Conservation (phyloP, 2,113 vertebrate genomes). For the Silurus meridionalis region DNA sequence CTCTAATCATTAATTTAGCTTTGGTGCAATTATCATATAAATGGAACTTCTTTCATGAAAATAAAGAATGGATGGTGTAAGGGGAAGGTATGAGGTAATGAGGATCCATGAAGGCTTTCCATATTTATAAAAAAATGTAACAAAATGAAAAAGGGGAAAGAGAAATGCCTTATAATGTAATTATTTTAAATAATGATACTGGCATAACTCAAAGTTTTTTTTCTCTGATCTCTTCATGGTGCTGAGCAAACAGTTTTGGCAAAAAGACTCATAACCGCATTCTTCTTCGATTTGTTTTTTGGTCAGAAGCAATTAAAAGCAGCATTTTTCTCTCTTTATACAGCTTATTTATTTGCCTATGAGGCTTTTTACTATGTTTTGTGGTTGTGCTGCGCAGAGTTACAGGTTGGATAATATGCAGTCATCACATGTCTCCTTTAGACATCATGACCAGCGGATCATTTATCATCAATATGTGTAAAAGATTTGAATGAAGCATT, state of each 20-base stretch:
- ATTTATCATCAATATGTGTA: not conserved
- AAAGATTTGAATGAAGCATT: conserved; percentile 8
- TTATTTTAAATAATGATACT: not conserved
- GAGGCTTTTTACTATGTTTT: not conserved
- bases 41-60: not conserved
- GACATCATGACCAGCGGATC: conserved; percentile 8
- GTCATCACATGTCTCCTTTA: conserved; percentile 9
- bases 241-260: not conserved
- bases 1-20: not conserved
- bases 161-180: not conserved
- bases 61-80: not conserved
- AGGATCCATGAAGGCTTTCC: not conserved
- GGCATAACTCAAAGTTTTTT: not conserved
- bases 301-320: not conserved
- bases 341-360: conserved; percentile 9
- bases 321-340: not conserved
- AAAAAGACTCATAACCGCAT: not conserved
- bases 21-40: not conserved
- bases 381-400: not conserved
- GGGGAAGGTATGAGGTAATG: not conserved
- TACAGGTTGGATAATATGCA: conserved; percentile 13
- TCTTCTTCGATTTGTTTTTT: not conserved
- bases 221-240: not conserved
- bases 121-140: not conserved
- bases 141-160: not conserved